Conservation (phyloP, 2,888 invertebrate genomes). For the Drosophila peninsularis region DNA sequence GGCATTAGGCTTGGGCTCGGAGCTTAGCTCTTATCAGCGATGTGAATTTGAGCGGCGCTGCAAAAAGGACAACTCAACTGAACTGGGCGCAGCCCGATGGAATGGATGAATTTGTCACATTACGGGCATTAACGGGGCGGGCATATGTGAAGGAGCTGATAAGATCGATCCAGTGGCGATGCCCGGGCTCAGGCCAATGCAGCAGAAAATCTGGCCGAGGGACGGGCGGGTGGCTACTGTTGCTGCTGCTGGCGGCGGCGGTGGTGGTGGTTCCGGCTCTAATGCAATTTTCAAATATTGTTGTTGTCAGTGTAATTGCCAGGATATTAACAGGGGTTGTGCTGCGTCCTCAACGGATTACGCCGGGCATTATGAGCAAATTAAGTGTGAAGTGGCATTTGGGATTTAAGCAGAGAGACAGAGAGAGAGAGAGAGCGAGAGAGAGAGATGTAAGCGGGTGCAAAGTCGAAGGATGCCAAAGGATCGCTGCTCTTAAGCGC, state of each 20-base stretch:
- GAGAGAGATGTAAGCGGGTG: conserved; percentile 5
- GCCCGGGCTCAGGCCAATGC: conserved; percentile 42
- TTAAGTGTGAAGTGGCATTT: conserved; percentile 83
- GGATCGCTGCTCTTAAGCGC: conserved; percentile 47
- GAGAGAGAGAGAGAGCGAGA: not conserved
- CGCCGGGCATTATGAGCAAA: conserved; percentile 80
- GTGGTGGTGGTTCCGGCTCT: conserved; percentile 28
- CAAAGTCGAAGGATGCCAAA: conserved; percentile 44
- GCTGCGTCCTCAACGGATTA: conserved; percentile 67
- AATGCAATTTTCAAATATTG: conserved; percentile 74
- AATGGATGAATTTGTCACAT: conserved; percentile 78
- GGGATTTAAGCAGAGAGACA: conserved; percentile 57
- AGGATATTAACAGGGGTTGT: conserved; percentile 69
- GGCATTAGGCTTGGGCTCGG: conserved; percentile 31
- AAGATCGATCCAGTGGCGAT: conserved; percentile 66
- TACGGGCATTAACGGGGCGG: conserved; percentile 57
- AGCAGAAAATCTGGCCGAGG: conserved; percentile 61
- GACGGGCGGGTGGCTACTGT: conserved; percentile 19
- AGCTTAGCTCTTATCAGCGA: conserved; percentile 66
- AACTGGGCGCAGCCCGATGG: conserved; percentile 29
- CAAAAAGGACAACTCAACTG: conserved; percentile 56
- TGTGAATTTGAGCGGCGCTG: conserved; percentile 68
- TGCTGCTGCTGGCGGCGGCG: conserved; percentile 12
- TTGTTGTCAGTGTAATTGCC: conserved; percentile 75
- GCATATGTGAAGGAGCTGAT: conserved; percentile 69